phyloP scores from a whole-genome alignment of 1,140 invertebrate species.

The Helicorthomorpha holstii region DNA sequence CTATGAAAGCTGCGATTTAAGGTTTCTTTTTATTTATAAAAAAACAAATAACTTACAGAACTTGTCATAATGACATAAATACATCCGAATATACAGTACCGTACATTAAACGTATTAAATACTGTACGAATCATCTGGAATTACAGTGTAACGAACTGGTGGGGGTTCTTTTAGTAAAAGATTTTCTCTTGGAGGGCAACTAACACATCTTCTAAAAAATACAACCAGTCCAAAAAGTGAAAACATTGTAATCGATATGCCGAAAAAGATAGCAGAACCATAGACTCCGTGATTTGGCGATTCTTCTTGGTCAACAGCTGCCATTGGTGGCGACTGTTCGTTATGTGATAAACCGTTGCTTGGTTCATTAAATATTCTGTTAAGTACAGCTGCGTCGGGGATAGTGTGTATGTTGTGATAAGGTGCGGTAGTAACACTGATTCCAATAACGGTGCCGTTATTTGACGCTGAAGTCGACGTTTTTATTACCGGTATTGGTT shows the following conservation, averaged over 20 bases:
- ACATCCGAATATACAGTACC: too few species aligned
- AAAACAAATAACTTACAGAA: too few species aligned
- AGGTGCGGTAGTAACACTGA: too few species aligned
- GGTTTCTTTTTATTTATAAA: too few species aligned
- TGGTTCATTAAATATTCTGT: too few species aligned
- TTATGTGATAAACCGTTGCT: not conserved
- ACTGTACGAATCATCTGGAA: slow-evolving; percentile 14
- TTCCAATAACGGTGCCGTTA: not conserved
- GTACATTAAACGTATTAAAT: not conserved
- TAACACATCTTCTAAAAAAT: slow-evolving; percentile 19
- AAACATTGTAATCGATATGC: slow-evolving; percentile 18
- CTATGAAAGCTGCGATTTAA: too few species aligned
- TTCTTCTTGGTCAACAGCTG: not conserved
- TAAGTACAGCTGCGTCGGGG: too few species aligned
- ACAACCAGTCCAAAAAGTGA: slow-evolving; percentile 17
- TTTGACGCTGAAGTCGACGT: not conserved
- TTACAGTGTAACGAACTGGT: slow-evolving; percentile 16
- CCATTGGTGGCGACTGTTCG: not conserved
- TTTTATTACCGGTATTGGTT: too few species aligned
- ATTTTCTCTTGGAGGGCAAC: slow-evolving; percentile 14
- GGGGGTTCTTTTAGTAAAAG: slow-evolving; percentile 15
- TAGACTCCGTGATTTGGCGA: not conserved
- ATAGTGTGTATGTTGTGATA: too few species aligned
- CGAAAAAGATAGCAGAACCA: slow-evolving; percentile 18
- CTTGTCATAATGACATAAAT: too few species aligned